A percentile compares a stretch with the other conserved stretches of the same genome.
These are phyloP conservation scores for Erynnis tages DNA, from an alignment of 2,888 invertebrate species.

Conservation along the genomic window DNA sequence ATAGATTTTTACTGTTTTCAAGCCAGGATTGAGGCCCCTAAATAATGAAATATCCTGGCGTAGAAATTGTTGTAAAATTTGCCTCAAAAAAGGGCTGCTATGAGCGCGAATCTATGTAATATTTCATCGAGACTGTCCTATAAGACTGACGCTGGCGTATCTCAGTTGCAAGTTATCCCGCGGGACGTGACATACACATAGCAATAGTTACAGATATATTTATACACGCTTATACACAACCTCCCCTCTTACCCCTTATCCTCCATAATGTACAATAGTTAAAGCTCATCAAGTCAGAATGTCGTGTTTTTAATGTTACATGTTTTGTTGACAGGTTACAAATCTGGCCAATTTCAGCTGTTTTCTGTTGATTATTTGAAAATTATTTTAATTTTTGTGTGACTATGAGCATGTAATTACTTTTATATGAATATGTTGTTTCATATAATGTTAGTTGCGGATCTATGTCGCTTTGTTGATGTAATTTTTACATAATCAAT, in stretches of 20 bases:
- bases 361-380: background rate
- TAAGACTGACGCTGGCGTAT: slow-evolving; percentile 68
- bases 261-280: slow-evolving; percentile 78
- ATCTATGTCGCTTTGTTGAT: too few species aligned
- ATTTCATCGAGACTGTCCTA: slow-evolving; percentile 40
- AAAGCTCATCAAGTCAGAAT: slow-evolving; percentile 49
- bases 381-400: too few species aligned
- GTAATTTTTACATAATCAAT: background rate
- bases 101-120: background rate
- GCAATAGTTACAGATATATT: slow-evolving; percentile 67
- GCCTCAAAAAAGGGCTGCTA: slow-evolving; percentile 12
- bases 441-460: too few species aligned
- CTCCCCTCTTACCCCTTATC: slow-evolving; percentile 51
- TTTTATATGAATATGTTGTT: too few species aligned
- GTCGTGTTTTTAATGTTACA: slow-evolving; percentile 44
- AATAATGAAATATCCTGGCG: too few species aligned
- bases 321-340: slow-evolving; percentile 12
- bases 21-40: too few species aligned
- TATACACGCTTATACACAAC: slow-evolving; percentile 62
- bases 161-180: slow-evolving; percentile 50
- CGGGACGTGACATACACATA: slow-evolving; percentile 54
- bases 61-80: slow-evolving; percentile 4
- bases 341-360: background rate
- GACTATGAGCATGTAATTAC: too few species aligned
- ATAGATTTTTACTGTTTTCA: slow-evolving; percentile 23